A percentile compares a stretch with the other conserved stretches of the same genome.
These are phyloP conservation scores for Linnaemya vulpina DNA, from an alignment of 2,888 invertebrate genomes.

Conservation along the genomic window DNA sequence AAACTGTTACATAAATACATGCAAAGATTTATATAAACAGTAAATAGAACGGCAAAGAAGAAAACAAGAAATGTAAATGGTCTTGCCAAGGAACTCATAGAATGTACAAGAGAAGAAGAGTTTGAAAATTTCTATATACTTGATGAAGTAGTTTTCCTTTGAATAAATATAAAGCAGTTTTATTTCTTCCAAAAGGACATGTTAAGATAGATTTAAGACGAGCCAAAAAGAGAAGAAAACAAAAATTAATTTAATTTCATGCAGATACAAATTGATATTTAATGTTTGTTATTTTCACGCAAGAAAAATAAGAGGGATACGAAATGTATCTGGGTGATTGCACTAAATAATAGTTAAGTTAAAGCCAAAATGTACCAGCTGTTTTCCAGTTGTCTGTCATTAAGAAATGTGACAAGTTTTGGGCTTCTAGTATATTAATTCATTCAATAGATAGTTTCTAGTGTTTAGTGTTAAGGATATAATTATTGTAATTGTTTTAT, in stretches of 20 bases:
- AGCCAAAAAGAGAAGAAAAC: neutral
- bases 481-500: too few relatives aligned
- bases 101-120: neutral
- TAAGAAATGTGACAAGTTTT: neutral
- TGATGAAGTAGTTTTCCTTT: conserved; percentile 5
- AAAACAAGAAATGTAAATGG: neutral
- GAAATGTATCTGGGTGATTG: neutral
- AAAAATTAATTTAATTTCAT: conserved; percentile 21
- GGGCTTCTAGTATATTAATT: neutral
- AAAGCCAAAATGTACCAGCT: neutral
- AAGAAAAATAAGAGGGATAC: neutral
- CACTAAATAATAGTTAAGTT: neutral
- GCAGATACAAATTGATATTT: conserved; percentile 44
- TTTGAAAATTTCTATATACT: conserved; percentile 5
- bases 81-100: neutral
- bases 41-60: neutral
- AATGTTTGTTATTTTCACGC: conserved; percentile 36
- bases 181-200: neutral
- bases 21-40: neutral
- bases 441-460: too few relatives aligned
- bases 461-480: too few relatives aligned
- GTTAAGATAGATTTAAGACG: conserved; percentile 8
- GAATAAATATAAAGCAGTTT: neutral
- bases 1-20: neutral
- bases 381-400: neutral